A percentile compares a stretch with the other conserved stretches of the same genome.
Conservation (phyloP, 2,113 vertebrate species). For the Cromileptes altivelis region DNA sequence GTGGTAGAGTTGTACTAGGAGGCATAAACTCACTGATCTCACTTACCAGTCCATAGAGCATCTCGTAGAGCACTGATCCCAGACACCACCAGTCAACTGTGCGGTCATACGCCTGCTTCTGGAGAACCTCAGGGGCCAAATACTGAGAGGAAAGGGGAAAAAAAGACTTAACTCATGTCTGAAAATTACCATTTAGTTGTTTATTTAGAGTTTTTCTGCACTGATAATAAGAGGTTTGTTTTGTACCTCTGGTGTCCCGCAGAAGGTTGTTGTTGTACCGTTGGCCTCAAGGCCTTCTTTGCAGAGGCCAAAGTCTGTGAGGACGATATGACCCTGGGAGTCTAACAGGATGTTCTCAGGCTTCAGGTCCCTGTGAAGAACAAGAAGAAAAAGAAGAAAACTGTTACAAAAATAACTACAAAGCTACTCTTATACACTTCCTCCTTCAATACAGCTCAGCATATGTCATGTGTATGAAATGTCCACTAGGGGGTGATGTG, state of each 20-base stretch:
- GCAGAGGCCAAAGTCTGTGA: constrained; percentile 89
- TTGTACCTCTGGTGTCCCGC: constrained; percentile 87
- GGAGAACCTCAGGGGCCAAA: constrained; percentile 87
- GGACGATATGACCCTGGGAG: constrained; percentile 87
- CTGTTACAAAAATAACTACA: not conserved
- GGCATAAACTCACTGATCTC: not conserved
- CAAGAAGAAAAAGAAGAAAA: not conserved
- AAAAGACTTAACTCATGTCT: not conserved
- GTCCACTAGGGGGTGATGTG: constrained; percentile 69
- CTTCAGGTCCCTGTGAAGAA: constrained; percentile 84
- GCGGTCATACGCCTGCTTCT: constrained; percentile 89
- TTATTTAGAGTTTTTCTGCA: not conserved
- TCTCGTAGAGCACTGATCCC: constrained; percentile 89
- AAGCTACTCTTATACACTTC: too few species aligned
- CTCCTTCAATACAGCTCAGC: not conserved
- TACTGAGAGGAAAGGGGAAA: constrained; percentile 73
- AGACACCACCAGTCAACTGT: constrained; percentile 90
- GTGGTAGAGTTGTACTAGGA: not conserved
- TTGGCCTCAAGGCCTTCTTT: constrained; percentile 85
- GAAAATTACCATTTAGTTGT: not conserved
- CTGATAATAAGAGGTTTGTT: not conserved
- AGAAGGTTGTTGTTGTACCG: constrained; percentile 86
- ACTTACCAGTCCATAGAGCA: constrained; percentile 89
- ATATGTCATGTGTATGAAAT: not conserved
- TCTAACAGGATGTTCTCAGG: constrained; percentile 89